Percentiles rank a stretch among this genome's conserved stretches.
phyloP scores from a whole-genome alignment of 2,888 invertebrate genomes.

The Andricus curvator region DNA sequence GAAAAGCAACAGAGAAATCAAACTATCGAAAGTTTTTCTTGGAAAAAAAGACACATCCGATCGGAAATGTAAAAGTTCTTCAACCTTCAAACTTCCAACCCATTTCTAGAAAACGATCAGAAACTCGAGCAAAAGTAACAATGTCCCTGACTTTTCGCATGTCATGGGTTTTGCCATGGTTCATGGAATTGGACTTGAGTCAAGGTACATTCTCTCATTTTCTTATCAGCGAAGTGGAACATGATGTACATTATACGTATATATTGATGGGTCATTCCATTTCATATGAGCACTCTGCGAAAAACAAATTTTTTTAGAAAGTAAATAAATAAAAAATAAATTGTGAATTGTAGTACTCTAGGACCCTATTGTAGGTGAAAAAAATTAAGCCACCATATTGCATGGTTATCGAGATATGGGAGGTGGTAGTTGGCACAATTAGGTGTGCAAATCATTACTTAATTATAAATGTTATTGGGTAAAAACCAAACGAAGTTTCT shows the following conservation, averaged over 20 bases:
- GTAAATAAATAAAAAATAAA: too few relatives aligned
- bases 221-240: slow-evolving; percentile 30
- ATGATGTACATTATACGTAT: not conserved
- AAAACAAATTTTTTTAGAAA: too few relatives aligned
- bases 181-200: slow-evolving; percentile 33
- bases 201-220: slow-evolving; percentile 29
- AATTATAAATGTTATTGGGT: too few relatives aligned
- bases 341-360: too few relatives aligned
- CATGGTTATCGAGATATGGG: too few relatives aligned
- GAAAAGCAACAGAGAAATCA: too few relatives aligned
- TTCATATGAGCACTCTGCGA: too few relatives aligned
- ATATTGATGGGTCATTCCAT: not conserved
- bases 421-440: too few relatives aligned
- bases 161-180: slow-evolving; percentile 26
- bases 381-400: too few relatives aligned
- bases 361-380: too few relatives aligned
- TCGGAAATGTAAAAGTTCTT: not conserved
- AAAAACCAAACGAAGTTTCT: too few relatives aligned
- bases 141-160: slow-evolving; percentile 28
- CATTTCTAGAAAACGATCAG: slow-evolving; percentile 11
- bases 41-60: not conserved
- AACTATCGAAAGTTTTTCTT: not conserved
- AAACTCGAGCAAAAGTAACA: slow-evolving; percentile 1
- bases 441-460: too few relatives aligned
- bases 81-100: slow-evolving; percentile 10